These are phyloP conservation scores for Sphenodon punctatus DNA, from an alignment of 2,797 vertebrate species.

Conservation along the genomic window DNA sequence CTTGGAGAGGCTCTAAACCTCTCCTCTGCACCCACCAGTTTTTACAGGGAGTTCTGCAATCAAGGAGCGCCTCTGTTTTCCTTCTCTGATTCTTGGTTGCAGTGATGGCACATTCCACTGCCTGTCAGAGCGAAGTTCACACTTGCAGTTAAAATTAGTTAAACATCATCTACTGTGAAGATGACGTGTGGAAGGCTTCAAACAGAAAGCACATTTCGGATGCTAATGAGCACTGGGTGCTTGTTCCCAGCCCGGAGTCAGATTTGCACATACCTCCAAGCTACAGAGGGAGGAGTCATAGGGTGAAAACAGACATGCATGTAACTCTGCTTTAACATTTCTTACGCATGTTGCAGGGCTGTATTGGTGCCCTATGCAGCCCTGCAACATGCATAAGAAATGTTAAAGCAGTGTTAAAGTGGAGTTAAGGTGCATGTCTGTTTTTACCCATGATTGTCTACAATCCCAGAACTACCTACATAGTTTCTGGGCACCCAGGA, in stretches of 20 bases:
- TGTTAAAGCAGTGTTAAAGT: too few relatives aligned
- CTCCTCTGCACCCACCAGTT: constrained; percentile 35
- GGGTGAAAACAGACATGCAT: background rate
- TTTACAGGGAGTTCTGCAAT: constrained; percentile 8
- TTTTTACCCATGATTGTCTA: too few relatives aligned
- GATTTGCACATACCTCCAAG: background rate
- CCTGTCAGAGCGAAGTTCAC: background rate
- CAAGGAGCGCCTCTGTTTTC: accelerated
- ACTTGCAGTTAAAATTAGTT: background rate
- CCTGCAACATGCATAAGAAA: background rate
- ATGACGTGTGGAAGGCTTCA: background rate
- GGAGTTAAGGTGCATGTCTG: too few relatives aligned
- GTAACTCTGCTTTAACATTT: background rate
- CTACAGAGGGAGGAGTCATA: background rate
- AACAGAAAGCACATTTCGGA: background rate
- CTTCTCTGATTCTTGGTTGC: background rate
- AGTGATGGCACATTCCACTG: background rate
- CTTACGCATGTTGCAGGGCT: background rate
- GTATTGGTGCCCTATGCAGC: too few relatives aligned
- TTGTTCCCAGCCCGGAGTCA: background rate
- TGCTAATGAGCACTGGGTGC: background rate
- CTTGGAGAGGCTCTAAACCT: constrained; percentile 57
- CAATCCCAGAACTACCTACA: background rate
- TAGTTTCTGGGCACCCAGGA: background rate
- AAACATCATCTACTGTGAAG: background rate